A percentile compares a stretch with the other conserved stretches of the same genome.
Conservation (phyloP, 2,888 invertebrate species). For the Ischnura elegans region DNA sequence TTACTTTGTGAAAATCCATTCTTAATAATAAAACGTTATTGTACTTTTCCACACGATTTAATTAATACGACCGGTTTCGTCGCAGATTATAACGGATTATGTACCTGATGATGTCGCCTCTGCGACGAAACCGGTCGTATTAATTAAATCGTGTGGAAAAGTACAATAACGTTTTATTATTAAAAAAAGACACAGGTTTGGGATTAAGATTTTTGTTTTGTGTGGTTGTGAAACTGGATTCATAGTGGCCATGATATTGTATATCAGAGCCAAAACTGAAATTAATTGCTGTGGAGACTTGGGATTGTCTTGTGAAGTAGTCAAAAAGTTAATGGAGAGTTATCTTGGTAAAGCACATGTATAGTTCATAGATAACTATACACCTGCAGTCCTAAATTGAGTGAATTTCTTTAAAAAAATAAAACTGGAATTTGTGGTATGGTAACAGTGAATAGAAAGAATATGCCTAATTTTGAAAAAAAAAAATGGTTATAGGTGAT, state of each 20-base stretch:
- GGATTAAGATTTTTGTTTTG: conserved; percentile 72
- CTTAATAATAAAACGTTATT: no score
- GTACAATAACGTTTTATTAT: no score
- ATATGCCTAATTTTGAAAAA: conserved; percentile 4
- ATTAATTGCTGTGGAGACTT: conserved; percentile 68
- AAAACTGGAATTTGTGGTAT: conserved; percentile 6
- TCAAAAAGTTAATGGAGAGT: conserved; percentile 69
- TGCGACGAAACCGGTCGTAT: no score
- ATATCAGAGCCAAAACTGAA: conserved; percentile 70
- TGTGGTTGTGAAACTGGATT: conserved; percentile 71
- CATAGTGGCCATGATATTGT: conserved; percentile 72
- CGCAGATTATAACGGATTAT: no score
- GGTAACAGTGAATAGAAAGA: not conserved
- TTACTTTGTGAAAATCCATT: no score
- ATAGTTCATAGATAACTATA: conserved; percentile 69
- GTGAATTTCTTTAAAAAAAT: not conserved
- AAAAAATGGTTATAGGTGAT: not conserved
- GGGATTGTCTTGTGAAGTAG: conserved; percentile 71
- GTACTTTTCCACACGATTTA: no score
- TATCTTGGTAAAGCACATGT: conserved; percentile 73
- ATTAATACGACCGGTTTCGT: no score
- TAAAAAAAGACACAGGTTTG: conserved; percentile 72
- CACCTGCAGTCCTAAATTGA: conserved; percentile 47
- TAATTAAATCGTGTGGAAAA: no score
- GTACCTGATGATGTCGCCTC: no score